Evolutionary conservation across 2,113 vertebrate genomes (phyloP).

Genomic region (Lepidothrix coronata): DNA sequence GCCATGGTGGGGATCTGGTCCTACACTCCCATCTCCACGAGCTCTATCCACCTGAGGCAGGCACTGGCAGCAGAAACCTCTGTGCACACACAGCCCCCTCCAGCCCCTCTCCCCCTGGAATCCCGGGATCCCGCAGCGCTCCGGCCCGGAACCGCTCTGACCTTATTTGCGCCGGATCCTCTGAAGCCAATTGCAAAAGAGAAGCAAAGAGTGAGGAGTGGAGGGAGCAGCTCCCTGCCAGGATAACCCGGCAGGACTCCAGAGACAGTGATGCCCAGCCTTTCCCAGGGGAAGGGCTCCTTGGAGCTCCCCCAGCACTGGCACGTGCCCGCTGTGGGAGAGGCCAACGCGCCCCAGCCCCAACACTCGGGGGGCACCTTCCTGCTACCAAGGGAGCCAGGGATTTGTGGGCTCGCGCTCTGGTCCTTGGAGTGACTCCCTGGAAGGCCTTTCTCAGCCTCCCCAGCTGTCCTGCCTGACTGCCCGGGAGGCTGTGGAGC

Average conservation of each 20-base stretch:
- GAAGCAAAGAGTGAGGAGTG: constrained; percentile 73
- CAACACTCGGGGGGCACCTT: accelerated
- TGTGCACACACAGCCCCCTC: not conserved
- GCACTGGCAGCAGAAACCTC: constrained; percentile 34
- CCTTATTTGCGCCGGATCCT: constrained; percentile 74
- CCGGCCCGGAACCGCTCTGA: constrained; percentile 46
- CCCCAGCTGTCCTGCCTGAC: not conserved
- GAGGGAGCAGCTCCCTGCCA: not conserved
- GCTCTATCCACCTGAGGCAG: not conserved
- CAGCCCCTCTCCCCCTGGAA: not conserved
- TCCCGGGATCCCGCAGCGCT: not conserved
- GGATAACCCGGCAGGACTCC: not conserved
- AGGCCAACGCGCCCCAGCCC: not conserved
- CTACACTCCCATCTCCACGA: not conserved
- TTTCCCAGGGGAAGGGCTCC: not conserved
- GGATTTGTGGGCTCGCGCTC: not conserved
- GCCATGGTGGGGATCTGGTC: not conserved
- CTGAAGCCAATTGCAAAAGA: constrained; percentile 79
- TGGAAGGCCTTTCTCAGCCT: not conserved
- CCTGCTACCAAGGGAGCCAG: not conserved
- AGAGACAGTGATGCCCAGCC: not conserved
- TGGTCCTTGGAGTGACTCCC: not conserved
- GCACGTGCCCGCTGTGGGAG: not conserved
- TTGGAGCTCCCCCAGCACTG: not conserved
- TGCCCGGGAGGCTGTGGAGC: not conserved